Percentiles rank a stretch among this genome's conserved stretches.
phyloP scores from a whole-genome alignment of 2,888 invertebrate genomes.

The Dynastes hyllus region DNA sequence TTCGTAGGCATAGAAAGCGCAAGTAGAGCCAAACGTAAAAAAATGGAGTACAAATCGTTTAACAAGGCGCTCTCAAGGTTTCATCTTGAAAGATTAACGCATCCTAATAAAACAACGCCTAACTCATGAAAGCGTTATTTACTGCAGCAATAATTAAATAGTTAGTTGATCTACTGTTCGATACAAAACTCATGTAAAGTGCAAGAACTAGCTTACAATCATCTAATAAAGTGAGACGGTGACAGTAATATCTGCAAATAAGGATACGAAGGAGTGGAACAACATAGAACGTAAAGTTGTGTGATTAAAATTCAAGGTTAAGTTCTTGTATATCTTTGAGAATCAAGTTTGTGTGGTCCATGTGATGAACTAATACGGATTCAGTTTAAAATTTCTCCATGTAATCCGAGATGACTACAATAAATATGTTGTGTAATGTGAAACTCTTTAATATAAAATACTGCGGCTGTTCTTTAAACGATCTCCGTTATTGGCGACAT shows the following conservation, averaged over 20 bases:
- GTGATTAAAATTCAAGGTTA: constrained; percentile 60
- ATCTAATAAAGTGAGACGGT: constrained; percentile 19
- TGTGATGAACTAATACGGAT: constrained; percentile 50
- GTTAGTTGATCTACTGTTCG: constrained; percentile 48
- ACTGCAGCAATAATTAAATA: constrained; percentile 34
- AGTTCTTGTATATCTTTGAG: constrained; percentile 51
- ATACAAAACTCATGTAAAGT: constrained; percentile 35
- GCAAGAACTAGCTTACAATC: constrained; percentile 53
- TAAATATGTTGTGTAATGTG: constrained; percentile 49
- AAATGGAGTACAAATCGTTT: neutral
- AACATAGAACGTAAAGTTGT: constrained; percentile 55
- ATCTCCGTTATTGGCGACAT: constrained; percentile 17
- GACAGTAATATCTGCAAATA: constrained; percentile 51
- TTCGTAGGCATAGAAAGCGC: constrained; percentile 27
- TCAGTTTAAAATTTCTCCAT: constrained; percentile 52
- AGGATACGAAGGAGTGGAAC: constrained; percentile 56
- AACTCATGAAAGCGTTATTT: constrained; percentile 30
- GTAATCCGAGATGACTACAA: constrained; percentile 49
- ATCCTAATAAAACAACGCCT: constrained; percentile 24
- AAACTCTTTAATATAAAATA: constrained; percentile 41
- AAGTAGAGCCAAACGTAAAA: neutral
- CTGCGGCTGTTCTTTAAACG: constrained; percentile 38
- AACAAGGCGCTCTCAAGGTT: constrained; percentile 6
- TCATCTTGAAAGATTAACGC: neutral
- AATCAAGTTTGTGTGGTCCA: constrained; percentile 55